Evolutionary conservation across 2,888 invertebrate species (phyloP).

Genomic region (Orthosia cruda): DNA sequence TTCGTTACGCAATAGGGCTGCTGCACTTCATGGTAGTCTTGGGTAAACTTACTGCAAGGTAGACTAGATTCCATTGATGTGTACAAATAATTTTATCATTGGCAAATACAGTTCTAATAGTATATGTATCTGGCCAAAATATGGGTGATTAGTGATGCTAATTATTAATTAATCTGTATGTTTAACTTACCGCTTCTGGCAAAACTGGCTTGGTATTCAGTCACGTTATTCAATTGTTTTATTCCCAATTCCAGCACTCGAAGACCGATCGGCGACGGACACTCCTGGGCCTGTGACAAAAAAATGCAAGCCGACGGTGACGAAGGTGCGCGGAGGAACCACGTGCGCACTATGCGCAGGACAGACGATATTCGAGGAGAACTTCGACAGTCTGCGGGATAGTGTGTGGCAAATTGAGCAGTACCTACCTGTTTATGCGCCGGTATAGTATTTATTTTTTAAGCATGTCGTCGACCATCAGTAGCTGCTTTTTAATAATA

Average conservation of each 20-base stretch:
- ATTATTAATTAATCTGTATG: too few relatives aligned
- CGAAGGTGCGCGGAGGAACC: slow-evolving; percentile 79
- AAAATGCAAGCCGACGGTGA: slow-evolving; percentile 78
- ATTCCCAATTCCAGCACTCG: slow-evolving; percentile 57
- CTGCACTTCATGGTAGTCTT: too few relatives aligned
- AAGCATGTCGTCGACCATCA: too few relatives aligned
- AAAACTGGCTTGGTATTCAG: background rate
- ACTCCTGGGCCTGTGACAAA: slow-evolving; percentile 2
- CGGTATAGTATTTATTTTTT: too few relatives aligned
- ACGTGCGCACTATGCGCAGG: slow-evolving; percentile 83
- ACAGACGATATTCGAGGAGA: slow-evolving; percentile 92
- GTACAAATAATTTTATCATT: too few relatives aligned
- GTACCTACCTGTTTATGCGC: slow-evolving; percentile 84
- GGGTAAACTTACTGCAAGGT: too few relatives aligned
- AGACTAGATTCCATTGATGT: too few relatives aligned
- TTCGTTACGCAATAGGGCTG: too few relatives aligned
- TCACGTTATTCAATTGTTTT: background rate
- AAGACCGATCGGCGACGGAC: slow-evolving; percentile 38
- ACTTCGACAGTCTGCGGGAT: slow-evolving; percentile 89
- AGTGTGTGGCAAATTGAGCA: slow-evolving; percentile 92
- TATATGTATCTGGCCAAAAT: too few relatives aligned
- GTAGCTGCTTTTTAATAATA: too few relatives aligned
- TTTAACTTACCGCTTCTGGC: background rate
- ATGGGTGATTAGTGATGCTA: too few relatives aligned
- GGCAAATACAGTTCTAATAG: too few relatives aligned